phyloP scores from a whole-genome alignment of 2,113 vertebrate species.

The Pungitius pungitius region DNA sequence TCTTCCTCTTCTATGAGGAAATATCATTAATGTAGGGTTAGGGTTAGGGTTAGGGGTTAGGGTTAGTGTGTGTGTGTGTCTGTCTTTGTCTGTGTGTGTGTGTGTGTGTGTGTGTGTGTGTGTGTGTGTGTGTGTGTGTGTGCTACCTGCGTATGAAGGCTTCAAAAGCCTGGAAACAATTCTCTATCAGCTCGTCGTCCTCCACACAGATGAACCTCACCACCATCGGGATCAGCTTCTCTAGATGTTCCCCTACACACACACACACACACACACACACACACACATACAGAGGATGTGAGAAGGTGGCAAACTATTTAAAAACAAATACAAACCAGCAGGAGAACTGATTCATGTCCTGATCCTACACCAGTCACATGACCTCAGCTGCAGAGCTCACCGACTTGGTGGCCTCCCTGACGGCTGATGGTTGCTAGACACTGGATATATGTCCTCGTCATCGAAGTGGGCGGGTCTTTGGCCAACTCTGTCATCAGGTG shows the following conservation, averaged over 20 bases:
- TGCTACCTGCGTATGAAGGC: constrained; percentile 89
- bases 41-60: too few species aligned
- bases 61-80: too few species aligned
- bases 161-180: constrained; percentile 94
- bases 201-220: constrained; percentile 89
- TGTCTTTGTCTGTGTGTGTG: too few species aligned
- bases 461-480: constrained; percentile 81
- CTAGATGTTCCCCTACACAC: constrained; percentile 87
- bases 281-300: constrained; percentile 14
- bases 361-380: background rate
- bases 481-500: constrained; percentile 85
- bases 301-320: too few species aligned
- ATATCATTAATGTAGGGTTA: too few species aligned
- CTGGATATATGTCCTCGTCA: constrained; percentile 91
- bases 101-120: constrained; percentile 22
- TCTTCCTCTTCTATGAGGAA: too few species aligned
- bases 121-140: constrained; percentile 38
- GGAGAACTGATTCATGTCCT: background rate
- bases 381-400: constrained; percentile 71
- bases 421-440: constrained; percentile 90
- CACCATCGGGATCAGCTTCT: constrained; percentile 90
- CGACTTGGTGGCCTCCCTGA: constrained; percentile 91
- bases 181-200: constrained; percentile 92
- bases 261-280: constrained; percentile 20
- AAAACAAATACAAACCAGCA: background rate